Evolutionary conservation across 2,888 invertebrate species (phyloP).

Genomic region (Hermodice carunculata): DNA sequence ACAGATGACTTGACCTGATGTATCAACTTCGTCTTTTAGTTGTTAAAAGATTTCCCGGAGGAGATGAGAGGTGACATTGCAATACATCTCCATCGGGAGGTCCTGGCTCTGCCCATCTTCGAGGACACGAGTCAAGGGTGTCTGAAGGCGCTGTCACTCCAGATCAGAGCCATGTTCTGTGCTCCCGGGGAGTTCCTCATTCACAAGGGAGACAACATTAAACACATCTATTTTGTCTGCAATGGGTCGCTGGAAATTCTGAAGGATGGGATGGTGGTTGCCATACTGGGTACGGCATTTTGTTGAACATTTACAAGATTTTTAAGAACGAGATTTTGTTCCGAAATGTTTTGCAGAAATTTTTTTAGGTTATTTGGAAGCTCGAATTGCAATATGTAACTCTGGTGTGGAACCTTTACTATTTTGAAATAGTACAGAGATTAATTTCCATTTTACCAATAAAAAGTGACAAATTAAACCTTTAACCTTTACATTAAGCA

Average conservation of each 20-base stretch:
- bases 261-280: conserved; percentile 96
- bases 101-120: conserved; percentile 93
- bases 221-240: conserved; percentile 94
- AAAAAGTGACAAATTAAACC: too few species aligned
- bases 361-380: too few species aligned
- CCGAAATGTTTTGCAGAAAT: too few species aligned
- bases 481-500: too few species aligned
- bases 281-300: conserved; percentile 89
- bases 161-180: conserved; percentile 94
- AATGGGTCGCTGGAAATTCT: conserved; percentile 98
- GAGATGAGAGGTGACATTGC: conserved; percentile 95
- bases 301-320: too few species aligned
- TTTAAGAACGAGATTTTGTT: too few species aligned
- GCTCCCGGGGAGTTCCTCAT: conserved; percentile 96
- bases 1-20: too few species aligned
- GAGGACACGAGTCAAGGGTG: conserved; percentile 91
- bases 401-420: too few species aligned
- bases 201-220: conserved; percentile 93
- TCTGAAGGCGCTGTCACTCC: conserved; percentile 89
- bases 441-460: too few species aligned
- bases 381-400: too few species aligned
- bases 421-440: too few species aligned
- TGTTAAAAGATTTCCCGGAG: conserved; percentile 95
- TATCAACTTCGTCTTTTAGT: too few species aligned
- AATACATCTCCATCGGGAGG: conserved; percentile 94